Evolutionary conservation across 1,140 invertebrate species (phyloP).

Genomic region (Drosophila lowei): DNA sequence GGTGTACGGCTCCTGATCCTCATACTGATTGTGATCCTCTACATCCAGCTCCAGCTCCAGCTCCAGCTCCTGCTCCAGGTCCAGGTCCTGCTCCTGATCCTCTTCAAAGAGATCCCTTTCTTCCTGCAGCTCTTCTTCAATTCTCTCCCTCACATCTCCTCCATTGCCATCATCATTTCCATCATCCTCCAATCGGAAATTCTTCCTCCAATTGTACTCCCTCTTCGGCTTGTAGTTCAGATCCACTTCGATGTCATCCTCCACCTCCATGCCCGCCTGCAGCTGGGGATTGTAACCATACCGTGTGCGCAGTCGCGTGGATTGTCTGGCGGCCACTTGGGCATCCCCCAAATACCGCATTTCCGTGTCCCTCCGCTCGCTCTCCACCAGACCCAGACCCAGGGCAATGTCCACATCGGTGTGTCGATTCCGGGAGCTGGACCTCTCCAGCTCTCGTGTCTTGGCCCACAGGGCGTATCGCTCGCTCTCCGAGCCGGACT

Average conservation of each 20-base stretch:
- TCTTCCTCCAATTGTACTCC: constrained; percentile 82
- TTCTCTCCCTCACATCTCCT: not conserved
- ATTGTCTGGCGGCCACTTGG: constrained; percentile 61
- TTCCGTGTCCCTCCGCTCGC: constrained; percentile 59
- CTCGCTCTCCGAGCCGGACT: constrained; percentile 63
- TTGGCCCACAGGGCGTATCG: constrained; percentile 68
- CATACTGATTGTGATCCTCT: constrained; percentile 8
- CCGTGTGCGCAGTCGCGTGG: constrained; percentile 66
- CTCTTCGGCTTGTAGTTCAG: constrained; percentile 73
- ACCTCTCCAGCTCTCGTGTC: constrained; percentile 49
- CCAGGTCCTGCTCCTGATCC: not conserved
- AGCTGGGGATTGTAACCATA: constrained; percentile 73
- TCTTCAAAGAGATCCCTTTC: constrained; percentile 18
- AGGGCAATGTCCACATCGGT: constrained; percentile 49
- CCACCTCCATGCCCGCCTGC: constrained; percentile 35
- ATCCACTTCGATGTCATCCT: constrained; percentile 75
- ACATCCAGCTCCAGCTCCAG: not conserved
- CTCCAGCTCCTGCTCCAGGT: not conserved
- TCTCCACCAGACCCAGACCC: constrained; percentile 47
- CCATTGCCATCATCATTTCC: constrained; percentile 42
- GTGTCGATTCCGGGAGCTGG: constrained; percentile 28
- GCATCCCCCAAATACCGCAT: constrained; percentile 76
- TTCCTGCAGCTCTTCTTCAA: not conserved
- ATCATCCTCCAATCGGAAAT: constrained; percentile 74
- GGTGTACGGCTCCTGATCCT: constrained; percentile 5